Base-by-base conservation (phyloP, 2,113 vertebrate species). In the Nycticorax nycticorax region DNA sequence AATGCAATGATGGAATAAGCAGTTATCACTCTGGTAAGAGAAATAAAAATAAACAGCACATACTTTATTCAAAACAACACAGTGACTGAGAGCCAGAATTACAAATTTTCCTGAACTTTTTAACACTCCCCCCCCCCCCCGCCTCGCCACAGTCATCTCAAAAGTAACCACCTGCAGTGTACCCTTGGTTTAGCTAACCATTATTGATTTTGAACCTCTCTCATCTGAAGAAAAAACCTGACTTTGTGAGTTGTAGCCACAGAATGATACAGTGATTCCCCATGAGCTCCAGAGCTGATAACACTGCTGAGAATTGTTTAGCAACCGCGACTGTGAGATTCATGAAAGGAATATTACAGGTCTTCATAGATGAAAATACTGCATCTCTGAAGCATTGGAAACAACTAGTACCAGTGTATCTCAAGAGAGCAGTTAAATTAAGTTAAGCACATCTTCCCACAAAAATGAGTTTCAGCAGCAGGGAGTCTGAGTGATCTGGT, bases 351-450 rank as follows among this genome's bases (percentile, higher is more conserved):
- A 39, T 89, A 67, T 78, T 85, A 67, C 30, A 75, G 84, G 60
- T 75, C 84, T 95, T 94, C 80, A 85, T 35, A 73, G 84, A 94
- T 95, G 87, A 92, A 91, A 95, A 91, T 28, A 53, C 39, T 82
- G 91, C 57, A 57, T 48, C 78, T 91, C 45, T 72, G 77, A 89
- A 85, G 48, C 60, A 76, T 4, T 1, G 0, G 57, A 85, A 94
- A 81, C 64, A 95, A 85, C 91, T 76, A 82, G 68, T 59, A 93
- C 68, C 74, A 84, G 35, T 72, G 48, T 33, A 73, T 72, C 69
- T 94, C 81, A 75, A 71, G 77, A 95, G 84, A 68, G 26, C 28
- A 28, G 39, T 84, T 84, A 88, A 88, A 88, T 90, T 89, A 80
- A 93, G 55, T 77, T 78, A 94, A 72, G 80, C 41, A 35, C 8